Evolutionary conservation across 2,113 vertebrate genomes (phyloP).

Genomic region (Neopipo cinnamomea): DNA sequence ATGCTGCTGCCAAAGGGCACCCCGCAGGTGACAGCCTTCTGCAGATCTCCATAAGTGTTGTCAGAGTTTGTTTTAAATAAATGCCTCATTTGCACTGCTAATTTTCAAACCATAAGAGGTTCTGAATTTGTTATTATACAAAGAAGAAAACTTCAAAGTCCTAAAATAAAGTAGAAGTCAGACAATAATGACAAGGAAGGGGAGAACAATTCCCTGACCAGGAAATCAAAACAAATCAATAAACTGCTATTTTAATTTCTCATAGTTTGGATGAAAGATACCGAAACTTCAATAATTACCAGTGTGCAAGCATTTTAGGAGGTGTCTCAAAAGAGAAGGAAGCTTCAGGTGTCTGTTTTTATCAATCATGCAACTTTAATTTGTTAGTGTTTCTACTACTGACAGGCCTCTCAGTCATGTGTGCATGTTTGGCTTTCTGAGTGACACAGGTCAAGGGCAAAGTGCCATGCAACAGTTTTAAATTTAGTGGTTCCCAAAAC

Average conservation of each 20-base stretch:
- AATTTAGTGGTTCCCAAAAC: conserved; percentile 21
- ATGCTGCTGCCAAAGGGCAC: background rate
- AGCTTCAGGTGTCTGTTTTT: background rate
- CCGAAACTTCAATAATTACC: background rate
- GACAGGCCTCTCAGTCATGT: background rate
- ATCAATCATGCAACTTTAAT: background rate
- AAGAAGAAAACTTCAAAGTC: background rate
- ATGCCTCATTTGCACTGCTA: background rate
- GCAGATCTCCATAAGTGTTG: background rate
- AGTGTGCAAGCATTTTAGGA: background rate
- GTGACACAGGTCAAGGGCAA: conserved; percentile 23
- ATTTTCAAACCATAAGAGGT: background rate
- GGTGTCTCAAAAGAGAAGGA: background rate
- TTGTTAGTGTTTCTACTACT: background rate
- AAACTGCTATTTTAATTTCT: background rate
- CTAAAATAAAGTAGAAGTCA: background rate
- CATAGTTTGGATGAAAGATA: background rate
- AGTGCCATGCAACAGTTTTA: conserved; percentile 12
- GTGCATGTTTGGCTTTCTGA: background rate
- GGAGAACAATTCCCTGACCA: background rate
- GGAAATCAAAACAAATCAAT: background rate
- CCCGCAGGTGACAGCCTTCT: background rate
- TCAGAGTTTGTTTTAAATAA: background rate
- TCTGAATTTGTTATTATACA: background rate
- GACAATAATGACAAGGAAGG: background rate